Percentiles rank a stretch among this genome's conserved stretches.
Conservation (phyloP, 2,888 invertebrate species). For the Luperina testacea region DNA sequence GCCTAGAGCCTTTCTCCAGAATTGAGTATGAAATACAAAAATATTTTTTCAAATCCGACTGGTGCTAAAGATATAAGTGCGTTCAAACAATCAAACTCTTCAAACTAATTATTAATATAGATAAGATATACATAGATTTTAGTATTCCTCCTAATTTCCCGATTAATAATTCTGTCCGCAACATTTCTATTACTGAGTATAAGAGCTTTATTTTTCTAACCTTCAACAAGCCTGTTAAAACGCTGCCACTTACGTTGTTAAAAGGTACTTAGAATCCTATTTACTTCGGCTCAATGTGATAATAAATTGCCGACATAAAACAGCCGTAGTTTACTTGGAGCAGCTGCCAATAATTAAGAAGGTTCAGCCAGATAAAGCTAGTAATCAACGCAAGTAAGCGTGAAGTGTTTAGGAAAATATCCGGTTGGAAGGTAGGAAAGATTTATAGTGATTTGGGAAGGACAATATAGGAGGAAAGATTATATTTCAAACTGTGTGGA, state of each 20-base stretch:
- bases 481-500: neutral
- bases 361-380: slow-evolving; percentile 26
- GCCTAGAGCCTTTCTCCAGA: no score
- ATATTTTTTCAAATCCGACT: no score
- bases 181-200: slow-evolving; percentile 4
- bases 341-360: slow-evolving; percentile 49
- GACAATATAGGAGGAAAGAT: no score
- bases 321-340: slow-evolving; percentile 16
- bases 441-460: neutral
- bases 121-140: neutral
- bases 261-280: slow-evolving; percentile 39
- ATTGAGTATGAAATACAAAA: no score
- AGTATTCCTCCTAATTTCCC: neutral
- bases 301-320: slow-evolving; percentile 38
- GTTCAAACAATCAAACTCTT: no score
- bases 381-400: slow-evolving; percentile 23
- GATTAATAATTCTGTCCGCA: neutral
- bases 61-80: no score
- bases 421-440: no score
- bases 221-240: slow-evolving; percentile 10
- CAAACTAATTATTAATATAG: no score
- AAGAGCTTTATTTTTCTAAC: neutral
- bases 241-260: slow-evolving; percentile 21
- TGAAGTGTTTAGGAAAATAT: neutral
- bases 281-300: slow-evolving; percentile 16